A percentile compares a stretch with the other conserved stretches of the same genome.
phyloP scores from a whole-genome alignment of 2,797 vertebrate species.

The Emydoidea blandingii region DNA sequence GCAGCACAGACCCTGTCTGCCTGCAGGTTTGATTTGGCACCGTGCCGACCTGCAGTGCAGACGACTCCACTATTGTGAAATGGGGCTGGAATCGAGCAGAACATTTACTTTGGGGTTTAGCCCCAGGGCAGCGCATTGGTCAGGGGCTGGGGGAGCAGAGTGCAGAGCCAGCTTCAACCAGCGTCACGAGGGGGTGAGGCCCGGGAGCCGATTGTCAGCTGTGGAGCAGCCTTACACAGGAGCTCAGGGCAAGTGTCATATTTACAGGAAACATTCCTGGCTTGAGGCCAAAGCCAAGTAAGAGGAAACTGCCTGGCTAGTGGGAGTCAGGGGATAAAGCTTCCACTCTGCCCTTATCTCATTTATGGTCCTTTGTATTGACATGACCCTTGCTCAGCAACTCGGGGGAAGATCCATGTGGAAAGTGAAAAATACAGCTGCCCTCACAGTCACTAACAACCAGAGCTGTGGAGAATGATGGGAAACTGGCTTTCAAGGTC shows the following conservation, averaged over 20 bases:
- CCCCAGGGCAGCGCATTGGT: not conserved
- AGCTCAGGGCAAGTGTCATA: not conserved
- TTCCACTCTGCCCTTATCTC: not conserved
- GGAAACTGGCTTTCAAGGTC: not conserved
- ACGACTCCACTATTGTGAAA: accelerated
- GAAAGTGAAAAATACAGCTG: not conserved
- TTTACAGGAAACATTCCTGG: not conserved
- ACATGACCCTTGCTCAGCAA: not conserved
- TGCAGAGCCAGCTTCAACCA: not conserved
- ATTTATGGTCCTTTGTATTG: not conserved
- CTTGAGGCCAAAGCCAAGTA: not conserved
- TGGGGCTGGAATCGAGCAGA: not conserved
- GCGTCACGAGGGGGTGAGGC: not conserved
- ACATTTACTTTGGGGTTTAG: not conserved
- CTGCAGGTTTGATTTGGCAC: not conserved
- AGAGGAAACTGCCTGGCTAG: not conserved
- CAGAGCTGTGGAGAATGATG: not conserved
- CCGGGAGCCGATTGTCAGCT: not conserved
- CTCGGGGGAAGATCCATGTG: not conserved
- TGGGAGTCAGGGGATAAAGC: not conserved
- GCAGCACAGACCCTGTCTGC: too few species aligned
- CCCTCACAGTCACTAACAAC: not conserved
- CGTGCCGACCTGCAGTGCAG: accelerated
- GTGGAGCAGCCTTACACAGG: too few species aligned
- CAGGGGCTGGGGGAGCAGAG: not conserved